phyloP scores from a whole-genome alignment of 2,797 vertebrate genomes.

The Mionectes olivaceus region DNA sequence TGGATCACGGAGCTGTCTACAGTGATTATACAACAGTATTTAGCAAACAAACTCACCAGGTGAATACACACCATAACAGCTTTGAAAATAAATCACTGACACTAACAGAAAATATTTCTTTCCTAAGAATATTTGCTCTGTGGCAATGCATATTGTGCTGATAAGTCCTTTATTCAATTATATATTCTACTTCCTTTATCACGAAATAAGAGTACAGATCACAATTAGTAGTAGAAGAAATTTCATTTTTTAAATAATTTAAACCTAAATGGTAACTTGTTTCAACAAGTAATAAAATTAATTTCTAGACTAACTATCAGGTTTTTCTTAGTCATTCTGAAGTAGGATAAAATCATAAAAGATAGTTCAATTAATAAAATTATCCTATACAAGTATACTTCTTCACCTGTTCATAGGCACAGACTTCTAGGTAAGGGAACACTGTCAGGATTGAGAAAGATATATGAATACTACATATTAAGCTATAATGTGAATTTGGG shows the following conservation, averaged over 20 bases:
- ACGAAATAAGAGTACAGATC: background rate
- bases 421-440: background rate
- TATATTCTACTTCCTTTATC: background rate
- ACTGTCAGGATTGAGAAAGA: background rate
- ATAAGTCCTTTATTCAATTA: background rate
- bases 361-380: constrained; percentile 10
- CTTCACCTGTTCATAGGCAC: constrained; percentile 6
- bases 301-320: background rate
- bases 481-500: background rate
- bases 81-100: background rate
- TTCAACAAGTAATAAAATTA: background rate
- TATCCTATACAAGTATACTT: background rate
- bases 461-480: background rate
- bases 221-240: background rate
- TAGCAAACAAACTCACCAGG: background rate
- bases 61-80: background rate
- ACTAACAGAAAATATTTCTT: background rate
- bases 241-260: background rate
- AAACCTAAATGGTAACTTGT: background rate
- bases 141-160: background rate
- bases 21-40: background rate
- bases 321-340: constrained; percentile 4
- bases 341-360: constrained; percentile 2
- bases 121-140: background rate
- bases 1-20: background rate